Conservation (phyloP, 1,140 invertebrate species). For the Panulirus ornatus region DNA sequence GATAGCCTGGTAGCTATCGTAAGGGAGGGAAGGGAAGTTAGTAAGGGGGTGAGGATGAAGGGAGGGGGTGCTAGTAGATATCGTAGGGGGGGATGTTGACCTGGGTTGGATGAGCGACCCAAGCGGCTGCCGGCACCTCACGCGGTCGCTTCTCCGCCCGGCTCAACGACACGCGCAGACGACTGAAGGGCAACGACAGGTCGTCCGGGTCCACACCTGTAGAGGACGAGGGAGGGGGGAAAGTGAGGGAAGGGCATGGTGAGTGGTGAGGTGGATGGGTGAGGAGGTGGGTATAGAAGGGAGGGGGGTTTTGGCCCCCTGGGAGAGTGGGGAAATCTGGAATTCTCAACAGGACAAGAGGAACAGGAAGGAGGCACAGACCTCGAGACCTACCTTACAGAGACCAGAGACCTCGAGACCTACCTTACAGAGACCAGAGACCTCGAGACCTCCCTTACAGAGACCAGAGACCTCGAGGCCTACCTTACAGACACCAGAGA, state of each 20-base stretch:
- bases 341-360: neutral
- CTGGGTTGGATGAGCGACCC: slow-evolving; percentile 22
- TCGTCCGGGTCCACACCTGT: slow-evolving; percentile 50
- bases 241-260: neutral
- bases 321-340: neutral
- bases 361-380: neutral
- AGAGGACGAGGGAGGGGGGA: neutral
- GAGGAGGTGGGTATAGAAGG: no score
- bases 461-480: no score
- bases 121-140: slow-evolving; percentile 33
- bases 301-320: neutral
- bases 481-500: no score
- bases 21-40: no score
- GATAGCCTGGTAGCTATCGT: no score
- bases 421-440: no score
- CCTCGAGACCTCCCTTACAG: no score
- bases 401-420: no score
- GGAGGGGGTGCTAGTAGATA: neutral
- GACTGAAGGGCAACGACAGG: slow-evolving; percentile 42
- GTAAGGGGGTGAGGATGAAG: no score
- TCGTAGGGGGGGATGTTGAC: neutral
- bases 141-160: neutral
- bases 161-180: slow-evolving; percentile 27
- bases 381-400: no score
- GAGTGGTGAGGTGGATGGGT: neutral